phyloP scores from a whole-genome alignment of 2,113 vertebrate genomes.

The Tragulus kanchil region DNA sequence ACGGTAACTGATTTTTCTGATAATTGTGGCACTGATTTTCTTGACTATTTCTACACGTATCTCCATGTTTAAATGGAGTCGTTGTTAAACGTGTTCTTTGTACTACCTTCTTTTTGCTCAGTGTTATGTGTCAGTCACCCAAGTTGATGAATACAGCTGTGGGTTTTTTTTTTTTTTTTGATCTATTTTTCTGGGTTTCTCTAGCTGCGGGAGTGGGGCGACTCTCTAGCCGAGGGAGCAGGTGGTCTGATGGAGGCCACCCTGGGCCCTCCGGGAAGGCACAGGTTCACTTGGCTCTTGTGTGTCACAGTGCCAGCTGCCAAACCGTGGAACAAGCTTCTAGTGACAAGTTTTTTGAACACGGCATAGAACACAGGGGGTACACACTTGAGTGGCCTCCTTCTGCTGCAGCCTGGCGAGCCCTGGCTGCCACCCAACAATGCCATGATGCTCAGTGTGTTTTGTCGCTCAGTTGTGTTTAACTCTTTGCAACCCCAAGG shows the following conservation, averaged over 20 bases:
- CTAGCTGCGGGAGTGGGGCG: no score
- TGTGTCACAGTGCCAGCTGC: not conserved
- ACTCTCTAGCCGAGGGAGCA: no score
- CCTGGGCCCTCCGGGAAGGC: not conserved
- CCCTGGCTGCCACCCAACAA: not conserved
- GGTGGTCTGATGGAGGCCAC: no score
- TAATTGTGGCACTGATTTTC: not conserved
- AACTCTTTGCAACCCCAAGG: not conserved
- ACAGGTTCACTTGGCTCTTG: not conserved
- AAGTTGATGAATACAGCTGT: not conserved
- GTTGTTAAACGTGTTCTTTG: not conserved
- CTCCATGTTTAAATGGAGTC: not conserved
- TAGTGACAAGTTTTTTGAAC: not conserved
- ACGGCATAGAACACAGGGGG: not conserved
- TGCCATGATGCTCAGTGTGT: not conserved
- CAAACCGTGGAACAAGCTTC: not conserved
- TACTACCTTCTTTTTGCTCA: not conserved
- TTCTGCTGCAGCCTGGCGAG: not conserved
- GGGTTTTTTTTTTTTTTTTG: no score
- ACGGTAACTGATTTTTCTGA: not conserved
- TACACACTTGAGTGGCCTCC: no score
- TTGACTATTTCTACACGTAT: not conserved
- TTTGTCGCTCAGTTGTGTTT: not conserved
- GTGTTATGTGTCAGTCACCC: not conserved
- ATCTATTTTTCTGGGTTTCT: no score